These are phyloP conservation scores for Drosophila sulfurigaster DNA, from an alignment of 1,140 invertebrate genomes.

Conservation along the genomic window DNA sequence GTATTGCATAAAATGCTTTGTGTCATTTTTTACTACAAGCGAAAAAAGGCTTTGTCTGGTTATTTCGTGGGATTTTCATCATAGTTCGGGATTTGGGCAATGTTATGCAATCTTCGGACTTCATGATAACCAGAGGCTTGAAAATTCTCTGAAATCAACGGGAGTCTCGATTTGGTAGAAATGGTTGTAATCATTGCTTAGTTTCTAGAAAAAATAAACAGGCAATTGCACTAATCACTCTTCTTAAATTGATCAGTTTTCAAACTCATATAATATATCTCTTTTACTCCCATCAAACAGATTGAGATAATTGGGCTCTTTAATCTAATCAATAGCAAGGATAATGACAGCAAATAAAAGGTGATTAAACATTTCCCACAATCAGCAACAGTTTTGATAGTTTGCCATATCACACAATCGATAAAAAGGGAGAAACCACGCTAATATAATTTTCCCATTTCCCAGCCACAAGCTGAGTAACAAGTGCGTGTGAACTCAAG, in stretches of 20 bases:
- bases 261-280: conserved; percentile 32
- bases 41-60: conserved; percentile 42
- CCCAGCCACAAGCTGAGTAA: conserved; percentile 56
- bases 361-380: conserved; percentile 23
- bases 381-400: neutral
- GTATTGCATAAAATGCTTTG: conserved; percentile 28
- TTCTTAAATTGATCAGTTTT: neutral
- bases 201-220: neutral
- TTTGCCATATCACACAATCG: conserved; percentile 23
- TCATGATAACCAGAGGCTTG: neutral
- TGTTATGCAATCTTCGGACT: conserved; percentile 25
- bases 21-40: conserved; percentile 6
- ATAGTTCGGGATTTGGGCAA: conserved; percentile 14
- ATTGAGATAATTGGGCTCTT: neutral
- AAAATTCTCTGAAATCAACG: conserved; percentile 6
- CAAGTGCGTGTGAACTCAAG: conserved; percentile 58
- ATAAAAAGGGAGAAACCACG: conserved; percentile 11
- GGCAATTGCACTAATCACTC: neutral
- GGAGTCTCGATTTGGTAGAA: neutral
- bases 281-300: neutral
- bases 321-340: neutral
- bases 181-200: neutral
- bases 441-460: conserved; percentile 63
- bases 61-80: conserved; percentile 15
- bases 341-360: conserved; percentile 22